A percentile compares a stretch with the other conserved stretches of the same genome.
These are phyloP conservation scores for Drosophila antonietae DNA, from an alignment of 2,888 invertebrate species.

Conservation along the genomic window DNA sequence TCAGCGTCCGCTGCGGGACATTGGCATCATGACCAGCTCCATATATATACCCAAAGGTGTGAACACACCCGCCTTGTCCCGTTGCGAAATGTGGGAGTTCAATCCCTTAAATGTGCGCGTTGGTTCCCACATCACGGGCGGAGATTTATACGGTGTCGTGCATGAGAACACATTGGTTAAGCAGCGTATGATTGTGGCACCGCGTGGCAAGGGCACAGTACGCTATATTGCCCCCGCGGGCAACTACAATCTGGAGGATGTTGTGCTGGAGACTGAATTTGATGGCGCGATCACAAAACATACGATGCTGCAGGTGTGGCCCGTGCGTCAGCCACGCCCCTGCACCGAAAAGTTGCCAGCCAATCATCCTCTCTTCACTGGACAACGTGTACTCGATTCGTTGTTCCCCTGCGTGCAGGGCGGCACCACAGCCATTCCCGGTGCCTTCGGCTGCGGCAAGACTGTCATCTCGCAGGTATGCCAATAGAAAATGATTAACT, in stretches of 20 bases:
- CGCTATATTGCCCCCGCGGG: slow-evolving; percentile 97
- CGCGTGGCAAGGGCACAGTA: slow-evolving; percentile 97
- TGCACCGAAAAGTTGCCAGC: slow-evolving; percentile 98
- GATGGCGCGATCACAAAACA: slow-evolving; percentile 96
- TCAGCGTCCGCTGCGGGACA: slow-evolving; percentile 98
- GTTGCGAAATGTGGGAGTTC: slow-evolving; percentile 95
- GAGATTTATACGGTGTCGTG: slow-evolving; percentile 97
- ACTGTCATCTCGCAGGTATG: slow-evolving; percentile 86
- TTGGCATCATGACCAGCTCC: slow-evolving; percentile 94
- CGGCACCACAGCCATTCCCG: slow-evolving; percentile 99
- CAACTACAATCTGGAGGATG: slow-evolving; percentile 96
- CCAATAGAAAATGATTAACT: background rate
- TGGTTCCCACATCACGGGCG: slow-evolving; percentile 98
- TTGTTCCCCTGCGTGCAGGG: slow-evolving; percentile 99
- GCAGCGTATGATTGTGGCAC: slow-evolving; percentile 98
- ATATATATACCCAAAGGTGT: slow-evolving; percentile 99
- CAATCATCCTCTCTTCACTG: slow-evolving; percentile 98
- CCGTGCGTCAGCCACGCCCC: slow-evolving; percentile 98
- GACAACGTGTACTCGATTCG: slow-evolving; percentile 98
- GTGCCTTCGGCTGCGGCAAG: slow-evolving; percentile 99
- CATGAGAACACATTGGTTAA: slow-evolving; percentile 98
- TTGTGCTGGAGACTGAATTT: slow-evolving; percentile 98
- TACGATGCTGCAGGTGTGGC: slow-evolving; percentile 99
- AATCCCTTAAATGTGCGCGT: slow-evolving; percentile 91
- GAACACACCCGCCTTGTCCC: slow-evolving; percentile 94